phyloP scores from a whole-genome alignment of 37 sponge, comb jelly and placozoan genomes.

The Cliona cf. orientalis region DNA sequence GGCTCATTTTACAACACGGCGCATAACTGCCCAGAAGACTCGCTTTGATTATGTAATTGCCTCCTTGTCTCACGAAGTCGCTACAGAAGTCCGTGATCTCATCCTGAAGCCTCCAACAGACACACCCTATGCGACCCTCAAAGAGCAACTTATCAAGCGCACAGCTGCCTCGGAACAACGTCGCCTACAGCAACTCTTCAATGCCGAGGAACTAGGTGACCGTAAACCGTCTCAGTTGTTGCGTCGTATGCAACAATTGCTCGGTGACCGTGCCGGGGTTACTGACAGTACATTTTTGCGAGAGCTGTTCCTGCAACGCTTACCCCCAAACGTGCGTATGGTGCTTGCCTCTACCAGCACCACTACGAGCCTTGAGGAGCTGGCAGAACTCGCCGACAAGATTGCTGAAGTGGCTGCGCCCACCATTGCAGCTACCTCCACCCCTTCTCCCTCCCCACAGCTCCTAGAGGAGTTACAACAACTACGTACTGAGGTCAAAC shows the following conservation, averaged over 20 bases:
- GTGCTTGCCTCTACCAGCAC: slow-evolving; percentile 49
- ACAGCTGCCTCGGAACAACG: slow-evolving; percentile 58
- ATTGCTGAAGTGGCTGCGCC: slow-evolving; percentile 58
- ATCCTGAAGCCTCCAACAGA: slow-evolving; percentile 30
- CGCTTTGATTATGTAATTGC: slow-evolving; percentile 50
- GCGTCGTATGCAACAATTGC: slow-evolving; percentile 66
- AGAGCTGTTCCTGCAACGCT: slow-evolving; percentile 67
- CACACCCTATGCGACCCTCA: slow-evolving; percentile 53
- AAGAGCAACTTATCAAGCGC: slow-evolving; percentile 40
- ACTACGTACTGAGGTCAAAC: slow-evolving; percentile 21
- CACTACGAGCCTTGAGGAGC: slow-evolving; percentile 19
- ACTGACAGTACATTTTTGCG: slow-evolving; percentile 27
- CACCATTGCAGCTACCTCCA: slow-evolving; percentile 17
- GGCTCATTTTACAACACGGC: slow-evolving; percentile 62
- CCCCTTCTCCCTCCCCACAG: not conserved
- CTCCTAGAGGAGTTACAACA: not conserved
- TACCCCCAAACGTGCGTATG: slow-evolving; percentile 66
- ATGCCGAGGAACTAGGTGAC: slow-evolving; percentile 51
- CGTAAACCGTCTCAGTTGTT: slow-evolving; percentile 69
- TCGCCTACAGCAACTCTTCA: slow-evolving; percentile 56
- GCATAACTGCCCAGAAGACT: slow-evolving; percentile 43
- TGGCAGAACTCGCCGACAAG: slow-evolving; percentile 65
- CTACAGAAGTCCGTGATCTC: slow-evolving; percentile 61
- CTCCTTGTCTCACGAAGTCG: slow-evolving; percentile 51
- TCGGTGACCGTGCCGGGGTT: slow-evolving; percentile 20